Evolutionary conservation across 2,113 vertebrate genomes (phyloP), one percentile per base, ranked within the genome.

Genomic region (Catharus bicknelli): DNA sequence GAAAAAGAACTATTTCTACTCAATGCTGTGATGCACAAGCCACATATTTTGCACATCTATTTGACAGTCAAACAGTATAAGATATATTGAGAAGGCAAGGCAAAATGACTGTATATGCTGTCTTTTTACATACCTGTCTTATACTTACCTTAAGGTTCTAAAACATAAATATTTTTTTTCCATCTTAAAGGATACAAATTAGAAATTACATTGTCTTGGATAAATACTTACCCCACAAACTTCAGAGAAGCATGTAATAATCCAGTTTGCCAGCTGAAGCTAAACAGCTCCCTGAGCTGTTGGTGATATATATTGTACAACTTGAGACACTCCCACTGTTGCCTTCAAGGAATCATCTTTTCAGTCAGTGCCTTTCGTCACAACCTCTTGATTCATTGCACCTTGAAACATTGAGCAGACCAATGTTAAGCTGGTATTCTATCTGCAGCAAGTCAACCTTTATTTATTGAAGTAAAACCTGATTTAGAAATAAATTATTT

Each of bases 301-400:
- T 76, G 72, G 55, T 83, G 85, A 67, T 95, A 96, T 96, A 96
- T 96, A 96, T 30, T 80, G 82, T 38, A 85, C 1, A 2, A 75
- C 53, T 83, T 75, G 78, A 85, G 95, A 95, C 95, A 95, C 95
- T 96, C 95, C 95, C 93, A 91, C 95, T 59, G 29, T 51, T 55
- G 75, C 82, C 42, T 88, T 90, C 55, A 62, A 61, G 43, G 42
- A 85, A 40, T 78, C 53, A 40, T 89, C 89, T 90, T 91, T 87
- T 85, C 63, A 88, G 47, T 69, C 45, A 18, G 59, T 59, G 36
- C 85, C 30, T 72, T 95, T 88, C 0, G 2, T 90, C 63, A 62
- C 0, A 1, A 79, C 20, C 32, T 68, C 54, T 90, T 94, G 73
- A 86, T 95, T 94, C 85, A 91, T 43, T 91, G 79, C 51, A 15